Conservation (phyloP, 2,113 vertebrate genomes). For the Pithys albifrons region DNA sequence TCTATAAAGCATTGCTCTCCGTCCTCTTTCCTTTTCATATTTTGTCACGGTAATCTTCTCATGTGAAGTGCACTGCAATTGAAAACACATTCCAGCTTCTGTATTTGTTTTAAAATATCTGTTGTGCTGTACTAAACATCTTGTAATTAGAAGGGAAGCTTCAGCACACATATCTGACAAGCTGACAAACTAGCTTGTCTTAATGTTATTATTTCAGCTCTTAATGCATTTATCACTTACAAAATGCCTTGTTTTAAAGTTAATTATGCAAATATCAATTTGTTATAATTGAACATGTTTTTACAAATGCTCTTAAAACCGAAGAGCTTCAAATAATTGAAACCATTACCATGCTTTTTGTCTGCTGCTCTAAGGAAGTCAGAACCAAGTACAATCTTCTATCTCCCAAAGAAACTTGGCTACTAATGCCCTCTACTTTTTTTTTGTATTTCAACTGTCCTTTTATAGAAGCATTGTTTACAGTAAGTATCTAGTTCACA, state of each 20-base stretch:
- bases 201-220: slow-evolving; percentile 31
- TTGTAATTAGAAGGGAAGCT: slow-evolving; percentile 45
- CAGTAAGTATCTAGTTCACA: slow-evolving; percentile 20
- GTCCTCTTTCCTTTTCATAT: slow-evolving; percentile 11
- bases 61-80: slow-evolving; percentile 13
- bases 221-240: slow-evolving; percentile 40
- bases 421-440: not conserved
- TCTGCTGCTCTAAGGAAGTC: slow-evolving; percentile 46
- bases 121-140: slow-evolving; percentile 40
- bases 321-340: slow-evolving; percentile 42
- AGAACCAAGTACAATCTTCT: slow-evolving; percentile 22
- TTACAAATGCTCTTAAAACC: slow-evolving; percentile 49
- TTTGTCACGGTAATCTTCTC: slow-evolving; percentile 48
- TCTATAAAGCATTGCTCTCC: slow-evolving; percentile 77
- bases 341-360: slow-evolving; percentile 36
- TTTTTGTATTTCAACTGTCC: slow-evolving; percentile 60
- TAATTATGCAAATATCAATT: slow-evolving; percentile 62
- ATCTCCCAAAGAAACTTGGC: slow-evolving; percentile 41
- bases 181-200: slow-evolving; percentile 36
- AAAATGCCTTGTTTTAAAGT: slow-evolving; percentile 55
- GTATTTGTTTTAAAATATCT: slow-evolving; percentile 7
- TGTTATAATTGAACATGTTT: slow-evolving; percentile 57
- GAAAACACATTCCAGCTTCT: slow-evolving; percentile 50
- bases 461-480: slow-evolving; percentile 59
- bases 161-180: slow-evolving; percentile 48